A percentile compares a stretch with the other conserved stretches of the same genome.
Evolutionary conservation across 1,140 invertebrate genomes (phyloP).

Genomic region (Aphelinus certus): DNA sequence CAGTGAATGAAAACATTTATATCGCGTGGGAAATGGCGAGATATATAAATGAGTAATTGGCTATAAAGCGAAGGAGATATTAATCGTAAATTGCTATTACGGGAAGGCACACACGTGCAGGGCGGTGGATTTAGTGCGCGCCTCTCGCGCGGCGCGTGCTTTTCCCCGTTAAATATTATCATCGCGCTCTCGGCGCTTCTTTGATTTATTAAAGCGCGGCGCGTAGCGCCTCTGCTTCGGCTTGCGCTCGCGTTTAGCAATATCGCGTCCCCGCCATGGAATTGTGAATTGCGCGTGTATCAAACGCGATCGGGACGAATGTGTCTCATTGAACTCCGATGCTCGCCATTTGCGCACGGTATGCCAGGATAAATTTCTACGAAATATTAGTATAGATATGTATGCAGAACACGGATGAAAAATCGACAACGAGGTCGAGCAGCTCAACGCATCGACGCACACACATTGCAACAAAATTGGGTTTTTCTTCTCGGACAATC

Average conservation of each 20-base stretch:
- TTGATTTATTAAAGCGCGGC: slow-evolving; percentile 19
- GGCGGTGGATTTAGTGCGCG: too few species aligned
- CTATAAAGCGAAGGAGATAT: background rate
- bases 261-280: too few species aligned
- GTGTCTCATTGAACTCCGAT: background rate
- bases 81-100: slow-evolving; percentile 14
- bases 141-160: background rate
- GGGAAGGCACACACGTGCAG: background rate
- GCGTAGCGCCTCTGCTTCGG: background rate
- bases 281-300: too few species aligned
- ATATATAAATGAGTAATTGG: background rate
- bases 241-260: too few species aligned
- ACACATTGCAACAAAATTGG: too few species aligned
- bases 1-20: background rate
- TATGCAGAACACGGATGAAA: too few species aligned
- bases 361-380: background rate
- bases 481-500: too few species aligned
- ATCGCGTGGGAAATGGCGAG: background rate
- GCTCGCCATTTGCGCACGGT: background rate
- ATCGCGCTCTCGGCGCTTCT: background rate
- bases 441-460: too few species aligned
- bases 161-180: background rate
- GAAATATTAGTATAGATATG: too few species aligned
- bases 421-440: too few species aligned
- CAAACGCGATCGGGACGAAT: too few species aligned